Evolutionary conservation across 1,140 invertebrate genomes (phyloP).

Genomic region (Diachasma alloeum): DNA sequence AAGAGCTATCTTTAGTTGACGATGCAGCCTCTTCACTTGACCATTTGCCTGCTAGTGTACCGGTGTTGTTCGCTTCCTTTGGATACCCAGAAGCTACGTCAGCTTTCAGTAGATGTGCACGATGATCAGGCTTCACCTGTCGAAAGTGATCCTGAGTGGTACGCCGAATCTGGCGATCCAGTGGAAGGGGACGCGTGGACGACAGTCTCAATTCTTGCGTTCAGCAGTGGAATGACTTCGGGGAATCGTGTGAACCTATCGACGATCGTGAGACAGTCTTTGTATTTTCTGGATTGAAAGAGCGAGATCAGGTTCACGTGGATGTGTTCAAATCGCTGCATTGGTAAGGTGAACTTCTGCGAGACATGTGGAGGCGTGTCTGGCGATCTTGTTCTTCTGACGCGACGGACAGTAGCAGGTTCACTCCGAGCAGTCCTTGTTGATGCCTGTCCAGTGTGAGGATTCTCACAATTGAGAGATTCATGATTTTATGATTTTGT

Average conservation of each 20-base stretch:
- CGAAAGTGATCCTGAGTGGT: no score
- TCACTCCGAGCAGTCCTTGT: not conserved
- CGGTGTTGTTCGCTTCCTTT: no score
- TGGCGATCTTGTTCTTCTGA: not conserved
- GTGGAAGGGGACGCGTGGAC: no score
- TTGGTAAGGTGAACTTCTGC: not conserved
- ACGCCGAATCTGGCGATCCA: no score
- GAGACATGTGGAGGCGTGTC: not conserved
- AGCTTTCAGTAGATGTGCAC: no score
- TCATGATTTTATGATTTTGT: no score
- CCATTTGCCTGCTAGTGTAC: no score
- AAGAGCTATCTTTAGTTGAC: no score
- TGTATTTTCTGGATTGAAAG: not conserved
- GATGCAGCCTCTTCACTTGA: no score
- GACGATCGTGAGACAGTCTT: not conserved
- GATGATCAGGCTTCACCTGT: no score
- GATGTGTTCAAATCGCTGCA: not conserved
- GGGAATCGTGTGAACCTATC: not conserved
- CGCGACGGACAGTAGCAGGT: not conserved
- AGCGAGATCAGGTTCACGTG: not conserved
- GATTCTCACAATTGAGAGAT: no score
- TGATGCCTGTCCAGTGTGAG: not conserved
- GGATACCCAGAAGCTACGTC: no score
- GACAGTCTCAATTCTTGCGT: not conserved
- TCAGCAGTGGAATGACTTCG: not conserved